Evolutionary conservation across 2,888 invertebrate species (phyloP), one percentile per base, ranked within the genome.

Genomic region (Caenorhabditis zanzibari): DNA sequence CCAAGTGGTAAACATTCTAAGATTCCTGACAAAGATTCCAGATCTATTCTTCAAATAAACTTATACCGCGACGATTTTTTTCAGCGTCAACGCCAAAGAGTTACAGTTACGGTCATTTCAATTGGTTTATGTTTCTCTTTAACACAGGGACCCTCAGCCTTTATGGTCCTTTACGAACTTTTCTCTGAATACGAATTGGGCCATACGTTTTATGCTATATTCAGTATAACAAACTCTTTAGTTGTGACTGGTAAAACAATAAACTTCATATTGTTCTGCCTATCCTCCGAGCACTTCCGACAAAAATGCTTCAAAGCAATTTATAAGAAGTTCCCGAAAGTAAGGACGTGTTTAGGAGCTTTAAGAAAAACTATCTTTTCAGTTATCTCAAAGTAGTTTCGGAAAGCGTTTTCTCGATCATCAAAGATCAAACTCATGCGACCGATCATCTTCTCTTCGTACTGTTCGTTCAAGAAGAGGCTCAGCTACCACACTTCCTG

Each of bases 61-160:
- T n/a, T n/a, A n/a, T n/a, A n/a, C n/a, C n/a, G n/a, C n/a, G n/a
- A n/a, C n/a, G n/a, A 38, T 24, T 2, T 16, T 19, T 75, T 85
- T 22, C 72, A 86, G 86, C 74, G 84, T 12, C 85, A 86, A 73
- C 76, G 88, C 14, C 81, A 82, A n/a, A 73, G 89, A 28, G 90
- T 91, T 1, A 91, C 91, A 0, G 85, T 86, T 22, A 90, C 91
- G 9, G 92, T 92, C 38, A 87, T 91, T 12, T 86, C 90, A 0
- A 91, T 92, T 44, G 90, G 90, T 5, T 71, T 89, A 4, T 90
- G 89, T 58, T 91, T 92, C 80, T 90, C 92, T 0, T 56, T 92
- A 19, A 92, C 89, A 7, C 92, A 92, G 64, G 92, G 90, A 12
- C 92, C 92, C 2, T 92, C 92, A 1, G 92, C 92, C 0, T 88